phyloP scores from a whole-genome alignment of 2,113 vertebrate species.

The Sprattus sprattus region DNA sequence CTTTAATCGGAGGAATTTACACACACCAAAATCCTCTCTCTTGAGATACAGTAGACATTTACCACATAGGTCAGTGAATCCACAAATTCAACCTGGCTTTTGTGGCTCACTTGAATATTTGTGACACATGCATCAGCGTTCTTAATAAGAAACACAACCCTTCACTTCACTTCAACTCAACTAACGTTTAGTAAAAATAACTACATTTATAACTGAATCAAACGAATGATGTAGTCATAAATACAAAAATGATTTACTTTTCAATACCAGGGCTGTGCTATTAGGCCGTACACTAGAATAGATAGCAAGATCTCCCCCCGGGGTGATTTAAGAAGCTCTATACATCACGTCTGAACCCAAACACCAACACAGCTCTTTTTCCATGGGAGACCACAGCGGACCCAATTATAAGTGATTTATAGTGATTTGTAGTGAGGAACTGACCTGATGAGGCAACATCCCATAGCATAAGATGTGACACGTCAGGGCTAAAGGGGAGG shows the following conservation, averaged over 20 bases:
- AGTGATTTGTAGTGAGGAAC: conserved; percentile 27
- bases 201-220: background rate
- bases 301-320: background rate
- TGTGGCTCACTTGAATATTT: background rate
- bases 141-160: background rate
- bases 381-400: background rate
- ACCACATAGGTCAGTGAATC: too few relatives aligned
- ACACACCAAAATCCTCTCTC: background rate
- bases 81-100: too few relatives aligned
- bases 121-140: background rate
- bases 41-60: background rate
- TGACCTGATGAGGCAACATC: conserved; percentile 13
- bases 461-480: conserved; percentile 2
- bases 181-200: background rate
- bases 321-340: conserved; percentile 1
- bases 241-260: background rate
- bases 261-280: background rate
- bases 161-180: background rate
- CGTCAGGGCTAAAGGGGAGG: conserved; percentile 15
- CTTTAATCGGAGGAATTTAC: background rate
- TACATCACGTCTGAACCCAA: background rate
- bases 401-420: conserved; percentile 61
- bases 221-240: background rate
- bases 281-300: background rate
- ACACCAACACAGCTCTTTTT: background rate